A percentile compares a stretch with the other conserved stretches of the same genome.
Conservation (phyloP, 2,888 invertebrate species). For the Cyaniris semiargus region DNA sequence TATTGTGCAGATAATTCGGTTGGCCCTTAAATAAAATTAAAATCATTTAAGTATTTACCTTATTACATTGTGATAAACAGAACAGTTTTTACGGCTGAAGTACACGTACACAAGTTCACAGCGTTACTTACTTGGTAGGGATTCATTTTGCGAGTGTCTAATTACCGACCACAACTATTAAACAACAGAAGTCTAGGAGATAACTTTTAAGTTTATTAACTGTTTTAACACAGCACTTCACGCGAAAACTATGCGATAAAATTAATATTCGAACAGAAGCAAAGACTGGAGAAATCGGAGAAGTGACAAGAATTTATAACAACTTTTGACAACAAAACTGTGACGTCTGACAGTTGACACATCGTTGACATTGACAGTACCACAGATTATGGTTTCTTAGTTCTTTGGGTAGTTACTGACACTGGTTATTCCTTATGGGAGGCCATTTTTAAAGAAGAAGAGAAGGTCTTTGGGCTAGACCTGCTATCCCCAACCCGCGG, state of each 20-base stretch:
- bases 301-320: neutral
- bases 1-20: slow-evolving; percentile 72
- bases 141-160: slow-evolving; percentile 56
- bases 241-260: neutral
- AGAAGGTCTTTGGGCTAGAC: too few species aligned
- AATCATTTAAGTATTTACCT: slow-evolving; percentile 37
- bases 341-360: neutral
- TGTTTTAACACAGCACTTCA: neutral
- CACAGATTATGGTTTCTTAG: too few species aligned
- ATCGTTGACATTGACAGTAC: too few species aligned
- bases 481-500: too few species aligned
- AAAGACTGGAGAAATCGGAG: neutral
- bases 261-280: neutral
- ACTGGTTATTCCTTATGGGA: too few species aligned
- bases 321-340: neutral
- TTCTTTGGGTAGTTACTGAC: too few species aligned
- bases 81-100: slow-evolving; percentile 48
- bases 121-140: slow-evolving; percentile 60
- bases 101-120: slow-evolving; percentile 33
- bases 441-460: too few species aligned
- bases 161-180: neutral
- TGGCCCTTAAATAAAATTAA: slow-evolving; percentile 73
- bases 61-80: slow-evolving; percentile 64
- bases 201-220: neutral
- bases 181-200: neutral